These are phyloP conservation scores for Schrankia costaestrigalis DNA, from an alignment of 2,888 invertebrate genomes.

Conservation along the genomic window DNA sequence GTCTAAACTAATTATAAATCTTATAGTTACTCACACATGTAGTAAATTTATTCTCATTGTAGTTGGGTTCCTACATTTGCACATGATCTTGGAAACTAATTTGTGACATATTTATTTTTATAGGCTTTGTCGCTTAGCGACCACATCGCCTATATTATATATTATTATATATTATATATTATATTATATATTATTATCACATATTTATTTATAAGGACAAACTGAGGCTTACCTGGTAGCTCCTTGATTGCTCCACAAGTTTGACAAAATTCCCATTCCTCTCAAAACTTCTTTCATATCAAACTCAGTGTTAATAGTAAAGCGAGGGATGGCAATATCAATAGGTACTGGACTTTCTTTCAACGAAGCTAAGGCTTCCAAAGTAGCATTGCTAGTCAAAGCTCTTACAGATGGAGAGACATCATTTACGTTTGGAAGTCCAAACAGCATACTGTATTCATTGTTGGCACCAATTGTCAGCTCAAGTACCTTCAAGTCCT, in stretches of 20 bases:
- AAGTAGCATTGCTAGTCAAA: constrained; percentile 3
- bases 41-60: too few relatives aligned
- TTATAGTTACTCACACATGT: too few relatives aligned
- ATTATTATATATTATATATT: too few relatives aligned
- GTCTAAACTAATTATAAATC: too few relatives aligned
- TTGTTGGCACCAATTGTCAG: constrained; percentile 10
- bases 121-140: too few relatives aligned
- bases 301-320: constrained; percentile 20
- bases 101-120: too few relatives aligned
- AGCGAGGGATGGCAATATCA: constrained; percentile 30
- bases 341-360: constrained; percentile 15
- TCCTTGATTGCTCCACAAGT: constrained; percentile 25
- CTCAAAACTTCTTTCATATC: constrained; percentile 26
- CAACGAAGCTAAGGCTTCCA: constrained; percentile 13
- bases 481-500: constrained; percentile 20
- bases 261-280: constrained; percentile 19
- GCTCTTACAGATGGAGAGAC: background rate
- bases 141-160: too few relatives aligned
- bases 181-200: too few relatives aligned
- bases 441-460: background rate
- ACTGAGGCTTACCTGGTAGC: constrained; percentile 21
- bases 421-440: background rate
- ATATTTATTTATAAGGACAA: too few relatives aligned
- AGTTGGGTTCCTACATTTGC: too few relatives aligned
- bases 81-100: too few relatives aligned